phyloP scores from a whole-genome alignment of 2,888 invertebrate genomes.

The Seira musarum region DNA sequence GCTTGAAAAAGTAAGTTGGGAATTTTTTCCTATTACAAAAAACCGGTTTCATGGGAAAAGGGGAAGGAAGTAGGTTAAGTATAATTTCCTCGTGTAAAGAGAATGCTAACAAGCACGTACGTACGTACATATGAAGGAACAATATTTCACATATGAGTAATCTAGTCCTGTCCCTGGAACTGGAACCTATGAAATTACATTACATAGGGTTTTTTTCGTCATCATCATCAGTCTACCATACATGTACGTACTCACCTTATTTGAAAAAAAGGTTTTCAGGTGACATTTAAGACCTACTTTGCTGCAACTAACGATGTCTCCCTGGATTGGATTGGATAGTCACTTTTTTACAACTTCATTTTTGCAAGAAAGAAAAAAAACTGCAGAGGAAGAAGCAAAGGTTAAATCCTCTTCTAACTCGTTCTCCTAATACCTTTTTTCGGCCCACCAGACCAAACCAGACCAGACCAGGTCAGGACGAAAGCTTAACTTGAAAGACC shows the following conservation, averaged over 20 bases:
- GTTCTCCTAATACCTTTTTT: too few relatives aligned
- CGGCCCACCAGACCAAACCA: too few relatives aligned
- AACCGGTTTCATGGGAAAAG: too few relatives aligned
- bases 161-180: not conserved
- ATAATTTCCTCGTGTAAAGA: not conserved
- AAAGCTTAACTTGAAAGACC: too few relatives aligned
- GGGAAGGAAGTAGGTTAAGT: not conserved
- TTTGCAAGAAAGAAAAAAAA: not conserved
- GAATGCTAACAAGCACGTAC: conserved; percentile 5
- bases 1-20: not conserved
- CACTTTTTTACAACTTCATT: not conserved
- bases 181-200: not conserved
- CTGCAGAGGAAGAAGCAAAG: not conserved
- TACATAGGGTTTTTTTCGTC: too few relatives aligned
- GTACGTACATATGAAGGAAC: conserved; percentile 20
- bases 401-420: not conserved
- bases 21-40: too few relatives aligned
- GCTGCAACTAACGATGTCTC: not conserved
- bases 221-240: too few relatives aligned
- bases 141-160: conserved; percentile 27
- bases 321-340: too few relatives aligned
- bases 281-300: conserved; percentile 38
- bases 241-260: too few relatives aligned
- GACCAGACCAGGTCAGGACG: too few relatives aligned
- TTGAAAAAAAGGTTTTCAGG: conserved; percentile 41